Percentiles rank a stretch among this genome's conserved stretches.
Conservation (phyloP, 2,113 vertebrate genomes). For the Sardina pilchardus region DNA sequence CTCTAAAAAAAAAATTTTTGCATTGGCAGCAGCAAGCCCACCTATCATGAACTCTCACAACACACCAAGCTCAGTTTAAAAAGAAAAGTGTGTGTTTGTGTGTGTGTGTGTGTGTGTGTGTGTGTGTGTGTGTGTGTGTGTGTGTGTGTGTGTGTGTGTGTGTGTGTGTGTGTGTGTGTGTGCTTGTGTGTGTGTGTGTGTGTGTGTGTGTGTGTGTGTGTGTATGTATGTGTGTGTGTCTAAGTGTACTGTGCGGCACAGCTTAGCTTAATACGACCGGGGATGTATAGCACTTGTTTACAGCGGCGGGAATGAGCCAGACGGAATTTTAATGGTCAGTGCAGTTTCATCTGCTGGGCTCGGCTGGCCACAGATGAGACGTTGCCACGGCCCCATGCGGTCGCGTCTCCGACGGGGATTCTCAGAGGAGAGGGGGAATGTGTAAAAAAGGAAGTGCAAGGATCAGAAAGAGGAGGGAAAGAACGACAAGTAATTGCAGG, state of each 20-base stretch:
- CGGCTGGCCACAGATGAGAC: constrained; percentile 49
- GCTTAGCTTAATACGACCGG: neutral
- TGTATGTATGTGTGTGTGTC: too few relatives aligned
- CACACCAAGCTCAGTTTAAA: too few relatives aligned
- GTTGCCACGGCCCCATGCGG: constrained; percentile 28
- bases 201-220: too few relatives aligned
- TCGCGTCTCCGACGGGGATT: constrained; percentile 28
- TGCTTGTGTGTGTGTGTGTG: too few relatives aligned
- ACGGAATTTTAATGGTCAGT: constrained; percentile 54
- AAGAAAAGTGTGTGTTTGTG: too few relatives aligned
- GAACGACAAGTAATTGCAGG: constrained; percentile 58
- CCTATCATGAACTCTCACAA: neutral
- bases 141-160: too few relatives aligned
- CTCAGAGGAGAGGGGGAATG: constrained; percentile 46
- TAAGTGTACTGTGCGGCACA: too few relatives aligned
- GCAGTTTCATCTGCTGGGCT: constrained; percentile 42
- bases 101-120: too few relatives aligned
- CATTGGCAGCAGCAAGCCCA: neutral
- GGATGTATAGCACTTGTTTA: constrained; percentile 36
- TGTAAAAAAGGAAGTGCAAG: constrained; percentile 51
- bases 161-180: too few relatives aligned
- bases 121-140: too few relatives aligned
- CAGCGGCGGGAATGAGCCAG: constrained; percentile 47
- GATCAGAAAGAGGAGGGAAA: constrained; percentile 35
- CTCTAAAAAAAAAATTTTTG: neutral